phyloP scores from a whole-genome alignment of 2,113 vertebrate genomes.

The Syrmaticus mikado region DNA sequence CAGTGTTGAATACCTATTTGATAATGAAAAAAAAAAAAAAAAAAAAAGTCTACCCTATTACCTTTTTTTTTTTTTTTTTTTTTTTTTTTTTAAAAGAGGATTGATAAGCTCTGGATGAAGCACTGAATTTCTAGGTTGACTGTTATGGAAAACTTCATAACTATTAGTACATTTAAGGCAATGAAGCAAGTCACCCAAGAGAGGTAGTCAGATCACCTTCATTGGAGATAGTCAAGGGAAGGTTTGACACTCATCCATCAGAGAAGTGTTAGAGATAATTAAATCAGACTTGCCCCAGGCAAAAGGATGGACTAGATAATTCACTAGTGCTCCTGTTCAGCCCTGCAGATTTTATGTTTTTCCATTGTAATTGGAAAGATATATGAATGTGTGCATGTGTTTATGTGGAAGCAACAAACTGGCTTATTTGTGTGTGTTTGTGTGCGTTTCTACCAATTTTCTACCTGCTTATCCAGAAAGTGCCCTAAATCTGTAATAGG shows the following conservation, averaged over 20 bases:
- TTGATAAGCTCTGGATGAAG: conserved; percentile 33
- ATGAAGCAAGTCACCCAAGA: conserved; percentile 66
- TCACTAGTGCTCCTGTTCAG: conserved; percentile 43
- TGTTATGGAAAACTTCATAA: conserved; percentile 55
- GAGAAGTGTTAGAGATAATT: conserved; percentile 65
- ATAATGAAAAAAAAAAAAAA: background rate
- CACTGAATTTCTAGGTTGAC: conserved; percentile 56
- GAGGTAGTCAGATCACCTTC: conserved; percentile 63
- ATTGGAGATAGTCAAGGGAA: conserved; percentile 64
- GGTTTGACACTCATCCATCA: conserved; percentile 68
- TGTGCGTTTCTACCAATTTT: background rate
- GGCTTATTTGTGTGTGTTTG: too few species aligned
- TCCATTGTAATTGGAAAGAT: conserved; percentile 50
- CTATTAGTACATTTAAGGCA: conserved; percentile 52
- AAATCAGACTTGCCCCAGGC: conserved; percentile 62
- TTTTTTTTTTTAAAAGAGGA: too few species aligned
- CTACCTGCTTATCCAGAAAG: background rate
- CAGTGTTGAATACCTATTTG: background rate
- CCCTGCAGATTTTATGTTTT: conserved; percentile 54
- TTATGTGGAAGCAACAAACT: background rate
- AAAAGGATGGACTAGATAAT: conserved; percentile 62
- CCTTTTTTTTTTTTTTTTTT: too few species aligned
- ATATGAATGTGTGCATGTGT: background rate
- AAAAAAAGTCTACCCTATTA: too few species aligned
- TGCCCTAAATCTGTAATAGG: background rate